Evolutionary conservation across 2,797 vertebrate genomes (phyloP), one percentile per base, ranked within the genome.

Genomic region (Macroramphosus scolopax): DNA sequence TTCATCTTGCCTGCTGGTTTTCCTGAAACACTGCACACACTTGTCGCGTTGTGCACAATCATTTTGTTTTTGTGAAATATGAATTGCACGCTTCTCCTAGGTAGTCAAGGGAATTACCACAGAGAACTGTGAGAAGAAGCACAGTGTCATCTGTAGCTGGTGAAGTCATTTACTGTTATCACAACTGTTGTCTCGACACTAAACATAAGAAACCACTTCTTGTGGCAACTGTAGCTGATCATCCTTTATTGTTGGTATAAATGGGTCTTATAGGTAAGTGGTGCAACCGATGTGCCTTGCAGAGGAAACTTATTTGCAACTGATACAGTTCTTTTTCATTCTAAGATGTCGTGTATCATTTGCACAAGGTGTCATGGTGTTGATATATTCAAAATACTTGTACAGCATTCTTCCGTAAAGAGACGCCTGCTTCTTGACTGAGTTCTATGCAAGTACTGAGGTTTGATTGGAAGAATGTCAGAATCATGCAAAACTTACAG

Each of bases 211-310:
- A 26, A 26, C 41, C 44, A 13, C 53, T 8, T 13, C 53, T 53
- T 45, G 46, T 52, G 59, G 52, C 39, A 33, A 48, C 51, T 48
- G 38, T 61, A 52, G 60, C n/a, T n/a, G n/a, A n/a, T n/a, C n/a
- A n/a, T n/a, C n/a, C n/a, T n/a, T n/a, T n/a, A 59, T 42, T 18
- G 39, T 42, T 29, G 51, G 37, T 67, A 45, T 75, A 68, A 84
- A 76, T 85, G 75, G 85, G 69, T 71, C 57, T 55, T 64, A 54
- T 58, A 58, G 59, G 40, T 61, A 48, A 46, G 47, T 57, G 24
- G 51, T 58, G 68, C 68, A 81, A 69, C 64, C 62, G 43, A 81
- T 77, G 85, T 87, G 84, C 87, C 85, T 89, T 89, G 74, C 24
- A 43, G 58, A 72, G 81, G 51, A 60, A 65, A 71, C 51, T 60